These are phyloP conservation scores for Cremastinae sp. DNA, from an alignment of 2,888 invertebrate genomes.

Conservation along the genomic window DNA sequence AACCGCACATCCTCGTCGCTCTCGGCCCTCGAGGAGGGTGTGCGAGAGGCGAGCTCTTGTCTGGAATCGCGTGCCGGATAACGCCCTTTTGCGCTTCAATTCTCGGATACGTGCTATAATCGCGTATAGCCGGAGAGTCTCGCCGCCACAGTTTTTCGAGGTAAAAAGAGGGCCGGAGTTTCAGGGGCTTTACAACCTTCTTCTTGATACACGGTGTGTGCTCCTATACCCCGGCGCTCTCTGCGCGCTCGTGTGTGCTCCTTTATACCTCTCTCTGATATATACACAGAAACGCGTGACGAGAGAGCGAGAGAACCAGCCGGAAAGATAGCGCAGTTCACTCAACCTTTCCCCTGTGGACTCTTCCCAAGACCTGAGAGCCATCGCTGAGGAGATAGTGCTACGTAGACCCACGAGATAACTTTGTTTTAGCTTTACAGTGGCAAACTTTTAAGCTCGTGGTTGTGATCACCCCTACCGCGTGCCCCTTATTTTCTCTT, in stretches of 20 bases:
- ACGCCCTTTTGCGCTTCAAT: too few species aligned
- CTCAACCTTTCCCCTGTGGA: constrained; percentile 39
- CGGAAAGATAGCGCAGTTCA: constrained; percentile 62
- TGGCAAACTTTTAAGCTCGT: constrained; percentile 19
- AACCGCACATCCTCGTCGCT: not conserved
- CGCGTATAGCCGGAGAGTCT: too few species aligned
- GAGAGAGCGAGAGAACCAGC: constrained; percentile 45
- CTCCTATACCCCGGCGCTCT: too few species aligned
- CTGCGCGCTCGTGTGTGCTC: not conserved
- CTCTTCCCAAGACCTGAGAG: constrained; percentile 13
- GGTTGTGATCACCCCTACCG: constrained; percentile 6
- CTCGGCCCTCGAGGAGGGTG: not conserved
- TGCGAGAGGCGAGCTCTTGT: not conserved
- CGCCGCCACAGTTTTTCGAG: too few species aligned
- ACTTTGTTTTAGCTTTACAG: constrained; percentile 33
- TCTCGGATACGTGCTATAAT: too few species aligned
- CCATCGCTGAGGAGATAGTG: constrained; percentile 10
- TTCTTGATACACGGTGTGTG: not conserved
- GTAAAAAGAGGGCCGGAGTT: too few species aligned
- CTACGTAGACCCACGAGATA: constrained; percentile 37
- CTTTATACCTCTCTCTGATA: constrained; percentile 24
- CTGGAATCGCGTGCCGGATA: too few species aligned
- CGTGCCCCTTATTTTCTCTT: constrained; percentile 4
- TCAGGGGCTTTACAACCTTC: not conserved
- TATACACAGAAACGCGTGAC: constrained; percentile 18